Evolutionary conservation across 2,797 vertebrate species (phyloP), one percentile per base, ranked within the genome.

Genomic region (Adelosebastes latens): DNA sequence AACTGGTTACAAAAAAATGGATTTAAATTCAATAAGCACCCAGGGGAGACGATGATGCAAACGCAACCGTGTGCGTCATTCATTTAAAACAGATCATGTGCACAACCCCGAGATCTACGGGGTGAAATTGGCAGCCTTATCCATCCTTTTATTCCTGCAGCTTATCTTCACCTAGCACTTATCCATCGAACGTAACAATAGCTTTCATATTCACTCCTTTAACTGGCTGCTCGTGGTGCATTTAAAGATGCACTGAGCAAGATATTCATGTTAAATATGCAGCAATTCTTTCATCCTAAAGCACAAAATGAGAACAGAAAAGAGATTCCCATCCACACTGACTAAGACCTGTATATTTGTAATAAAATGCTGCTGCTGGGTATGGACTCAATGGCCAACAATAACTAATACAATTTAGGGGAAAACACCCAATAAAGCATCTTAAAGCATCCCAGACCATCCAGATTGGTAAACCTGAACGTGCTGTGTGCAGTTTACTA

Each of bases 11-110:
- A 14, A 14, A 24, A 18, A 42, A 25, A 9, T 18, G 22, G 8
- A 77, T 71, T 32, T n/a, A 56, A 67, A 88, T 75, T 64, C 72
- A 83, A 71, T 53, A 53, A 56, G 56, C 9, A 2, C 29, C 29
- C 34, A 34, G 56, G 73, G 8, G 16, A 29, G 27, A 66, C 6
- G 8, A 29, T 39, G 53, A 85, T 32, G 72, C 42, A 58, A 65
- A 69, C 2, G 18, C 5, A 7, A 6, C 34, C 2, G 53, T 0
- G 65, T 63, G 46, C 61, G 11, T 90, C 84, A 80, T 39, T 78
- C 82, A 78, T 60, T 70, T 65, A n/a, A 69, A 83, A 60, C 53
- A 34, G 84, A 88, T 78, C 61, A 42, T 60, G 68, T 70, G 66
- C 56, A 42, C 29, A 22, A 69, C 4, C 32, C 52, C 7, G 14